Percentiles rank a stretch among this genome's conserved stretches.
Evolutionary conservation across 1,140 invertebrate species (phyloP).

Genomic region (Drosophila funebris): DNA sequence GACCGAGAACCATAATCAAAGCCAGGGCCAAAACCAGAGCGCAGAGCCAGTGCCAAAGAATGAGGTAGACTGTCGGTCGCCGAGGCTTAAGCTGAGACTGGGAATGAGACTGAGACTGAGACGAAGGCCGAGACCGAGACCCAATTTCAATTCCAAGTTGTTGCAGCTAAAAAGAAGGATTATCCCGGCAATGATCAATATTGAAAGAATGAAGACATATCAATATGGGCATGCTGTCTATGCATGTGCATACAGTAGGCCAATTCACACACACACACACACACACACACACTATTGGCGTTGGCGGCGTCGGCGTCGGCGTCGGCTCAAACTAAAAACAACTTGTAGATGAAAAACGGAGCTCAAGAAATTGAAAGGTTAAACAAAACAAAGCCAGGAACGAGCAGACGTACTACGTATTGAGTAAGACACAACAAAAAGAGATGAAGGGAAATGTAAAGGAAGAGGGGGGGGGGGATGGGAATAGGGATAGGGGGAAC

Average conservation of each 20-base stretch:
- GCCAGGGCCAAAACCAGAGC: not conserved
- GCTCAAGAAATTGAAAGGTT: slow-evolving; percentile 70
- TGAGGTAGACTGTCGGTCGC: slow-evolving; percentile 57
- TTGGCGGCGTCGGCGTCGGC: slow-evolving; percentile 28
- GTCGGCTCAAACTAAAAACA: slow-evolving; percentile 31
- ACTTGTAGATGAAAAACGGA: slow-evolving; percentile 34
- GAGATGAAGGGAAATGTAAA: slow-evolving; percentile 13
- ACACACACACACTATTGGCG: slow-evolving; percentile 19
- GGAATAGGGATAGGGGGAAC: not conserved
- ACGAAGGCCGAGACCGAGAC: slow-evolving; percentile 26
- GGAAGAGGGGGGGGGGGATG: not conserved
- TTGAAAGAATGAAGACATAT: slow-evolving; percentile 75
- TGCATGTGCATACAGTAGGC: slow-evolving; percentile 42
- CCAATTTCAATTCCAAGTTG: slow-evolving; percentile 45
- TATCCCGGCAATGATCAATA: slow-evolving; percentile 80
- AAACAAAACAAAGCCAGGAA: slow-evolving; percentile 60
- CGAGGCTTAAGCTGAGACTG: slow-evolving; percentile 27
- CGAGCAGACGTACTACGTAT: slow-evolving; percentile 11
- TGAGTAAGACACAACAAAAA: not conserved
- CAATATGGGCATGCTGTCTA: slow-evolving; percentile 58
- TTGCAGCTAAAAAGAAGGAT: slow-evolving; percentile 66
- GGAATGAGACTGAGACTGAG: not conserved
- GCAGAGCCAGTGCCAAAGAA: slow-evolving; percentile 4
- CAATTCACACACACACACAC: slow-evolving; percentile 58
- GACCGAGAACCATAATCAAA: not conserved